Conservation (phyloP, 2,113 vertebrate genomes). For the Tetraodon nigroviridis region DNA sequence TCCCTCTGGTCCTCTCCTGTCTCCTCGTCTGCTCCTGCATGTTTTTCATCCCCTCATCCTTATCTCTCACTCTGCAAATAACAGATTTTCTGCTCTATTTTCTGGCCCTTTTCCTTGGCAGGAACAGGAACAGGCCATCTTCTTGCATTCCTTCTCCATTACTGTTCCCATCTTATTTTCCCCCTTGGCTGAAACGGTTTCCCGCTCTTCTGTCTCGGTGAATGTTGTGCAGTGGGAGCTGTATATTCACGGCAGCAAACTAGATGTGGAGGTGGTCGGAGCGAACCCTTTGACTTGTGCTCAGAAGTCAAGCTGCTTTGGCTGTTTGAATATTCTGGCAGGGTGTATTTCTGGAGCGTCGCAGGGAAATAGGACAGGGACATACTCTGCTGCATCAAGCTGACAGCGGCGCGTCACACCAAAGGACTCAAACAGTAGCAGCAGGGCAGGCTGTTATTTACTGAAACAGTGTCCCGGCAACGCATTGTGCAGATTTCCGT, state of each 20-base stretch:
- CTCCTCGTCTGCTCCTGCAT: conserved; percentile 4
- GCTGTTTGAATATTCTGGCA: background rate
- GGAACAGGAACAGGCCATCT: conserved; percentile 11
- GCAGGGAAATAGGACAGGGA: background rate
- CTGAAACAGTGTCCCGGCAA: background rate
- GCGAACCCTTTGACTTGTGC: background rate
- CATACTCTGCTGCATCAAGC: background rate
- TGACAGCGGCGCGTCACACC: background rate
- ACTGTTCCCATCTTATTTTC: background rate
- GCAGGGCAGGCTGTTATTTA: background rate
- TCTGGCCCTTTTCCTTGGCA: background rate
- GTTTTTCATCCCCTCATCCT: background rate
- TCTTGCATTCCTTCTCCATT: background rate
- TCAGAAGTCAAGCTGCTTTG: background rate
- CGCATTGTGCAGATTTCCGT: background rate
- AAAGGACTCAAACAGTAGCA: background rate
- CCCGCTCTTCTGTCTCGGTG: conserved; percentile 8
- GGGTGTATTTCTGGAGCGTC: background rate
- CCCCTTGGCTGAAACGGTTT: conserved; percentile 15
- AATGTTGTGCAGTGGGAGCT: conserved; percentile 2
- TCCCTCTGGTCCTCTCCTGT: background rate
- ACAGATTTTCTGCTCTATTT: conserved; percentile 36
- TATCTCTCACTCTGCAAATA: conserved; percentile 7
- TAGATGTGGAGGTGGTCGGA: background rate
- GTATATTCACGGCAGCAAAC: background rate